Evolutionary conservation across 1,140 invertebrate genomes (phyloP), one percentile per base, ranked within the genome.

Genomic region (Monochamus saltuarius): DNA sequence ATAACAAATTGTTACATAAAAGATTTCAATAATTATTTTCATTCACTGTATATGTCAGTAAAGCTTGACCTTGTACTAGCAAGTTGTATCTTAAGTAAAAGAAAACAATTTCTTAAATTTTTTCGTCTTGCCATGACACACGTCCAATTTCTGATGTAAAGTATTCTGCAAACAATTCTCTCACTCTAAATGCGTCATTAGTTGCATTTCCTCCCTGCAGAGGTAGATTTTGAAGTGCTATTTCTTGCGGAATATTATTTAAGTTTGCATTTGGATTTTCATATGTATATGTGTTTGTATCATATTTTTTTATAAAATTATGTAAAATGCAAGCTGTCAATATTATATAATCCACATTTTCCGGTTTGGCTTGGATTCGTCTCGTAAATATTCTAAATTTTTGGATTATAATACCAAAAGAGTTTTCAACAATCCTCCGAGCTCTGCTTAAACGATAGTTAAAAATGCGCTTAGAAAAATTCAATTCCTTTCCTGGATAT

Each of bases 371-470:
- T 46, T 46, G 38, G 14, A 60, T 17, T 16, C 17, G 13, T 35
- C 46, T 35, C 16, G 6, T 11, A 35, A 60, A 73, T 36, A 75
- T 69, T 39, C 70, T 54, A 64, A 65, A 75, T 62, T 65, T 64
- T 43, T 56, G 50, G 4, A 60, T 66, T 64, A 78, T 61, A 52
- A 78, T 76, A 37, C 77, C 76, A 66, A 79, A 79, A 10, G 73
- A 68, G 67, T 75, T 75, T 68, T 76, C 74, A 8, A 72, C 60
- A 37, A 61, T 66, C 17, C 73, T 57, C 55, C 74, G 60, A 6
- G 70, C 74, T 14, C 75, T 52, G 14, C 70, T 70, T 29, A 75
- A 64, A 47, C 73, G 60, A 58, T 79, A 80, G 51, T 81, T 80
- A 57, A 75, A 79, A 8, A 78, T 69, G 45, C 73, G 65, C 64